Base-by-base conservation (phyloP, 2,888 invertebrate species). In the Pachymerium ferrugineum region DNA sequence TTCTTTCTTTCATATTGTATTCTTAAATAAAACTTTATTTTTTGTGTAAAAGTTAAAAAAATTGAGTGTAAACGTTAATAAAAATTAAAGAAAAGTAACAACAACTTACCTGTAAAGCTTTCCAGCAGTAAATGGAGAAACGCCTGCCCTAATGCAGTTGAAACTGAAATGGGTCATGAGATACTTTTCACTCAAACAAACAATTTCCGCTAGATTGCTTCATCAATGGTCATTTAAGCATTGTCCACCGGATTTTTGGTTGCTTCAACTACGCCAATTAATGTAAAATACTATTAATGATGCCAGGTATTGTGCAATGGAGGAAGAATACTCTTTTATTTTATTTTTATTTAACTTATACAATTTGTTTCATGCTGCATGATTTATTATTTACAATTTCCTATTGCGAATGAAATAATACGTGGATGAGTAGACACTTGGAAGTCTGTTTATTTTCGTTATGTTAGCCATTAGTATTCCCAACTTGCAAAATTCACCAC, bases 91-190 rank as follows among this genome's bases (percentile, higher is more conserved):
- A 47, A 10, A n/a, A 54, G 16, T 54, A 10, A 16, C 6, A 22
- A 10, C 10, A 10, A 54, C 47, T 54, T 54, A 54, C 47, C 47
- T 54, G 47, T 19, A 54, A 19, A 54, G 47, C 47, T 10, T 54
- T 22, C 16, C 10, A 22, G 19, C 16, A 19, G 16, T 19, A 54
- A 22, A 54, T 22, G 19, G 47, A 54, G 47, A 54, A 54, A 22
- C 47, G 19, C 1, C 19, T 54, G 47, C 47, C 47, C 47, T 54
- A 54, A 22, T 54, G 47, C 19, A 16, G 47, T 22, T 19, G 47
- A 54, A 54, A 54, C 19, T n/a, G 19, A 54, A 54, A 54, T 54
- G 47, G 47, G 47, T 54, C 47, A 54, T 19, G 47, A 54, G 47
- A 54, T n/a, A n/a, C n/a, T n/a, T n/a, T n/a, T n/a, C n/a, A n/a